Evolutionary conservation across 2,888 invertebrate species (phyloP), one percentile per base, ranked within the genome.

Genomic region (Drosophila siamana): DNA sequence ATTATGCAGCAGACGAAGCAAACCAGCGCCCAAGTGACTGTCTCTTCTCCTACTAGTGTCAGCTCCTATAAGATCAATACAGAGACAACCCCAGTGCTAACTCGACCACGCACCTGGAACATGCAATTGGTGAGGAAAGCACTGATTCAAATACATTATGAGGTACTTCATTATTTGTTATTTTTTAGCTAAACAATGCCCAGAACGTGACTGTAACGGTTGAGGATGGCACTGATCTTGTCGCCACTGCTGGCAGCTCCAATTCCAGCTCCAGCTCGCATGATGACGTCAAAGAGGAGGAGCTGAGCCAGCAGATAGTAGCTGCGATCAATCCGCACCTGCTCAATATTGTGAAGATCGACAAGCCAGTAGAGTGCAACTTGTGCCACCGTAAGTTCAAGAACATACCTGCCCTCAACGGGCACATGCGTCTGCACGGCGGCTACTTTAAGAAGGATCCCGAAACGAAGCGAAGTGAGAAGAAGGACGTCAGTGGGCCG

Each of bases 391-490:
- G 98, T 84, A 96, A 97, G 92, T 99, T 99, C 93, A 99, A 99
- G 93, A 99, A 98, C 92, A 97, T 98, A 92, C 98, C 98, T 19
- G 99, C 99, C 26, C 95, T 99, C 61, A 99, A 99, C 92, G 99
- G 99, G 7, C 99, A 99, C 91, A 99, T 99, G 99, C 94, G 99
- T 88, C 94, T 99, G 74, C 99, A 99, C 92, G 99, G 99, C 44
- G 98, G 99, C 61, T 99, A 98, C 92, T 97, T 98, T 91, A 98
- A 98, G 93, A 98, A 97, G 95, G 97, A 97, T 91, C 95, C 96
- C 0, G 97, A 97, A 83, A 95, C 94, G 77, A 97, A 97, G 91
- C 97, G 97, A 91, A 93, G 94, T 86, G 97, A 97, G 82, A 97
- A 97, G 91, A 97, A 96, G 89, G 97, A 97, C 90, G 93, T 95